Base-by-base conservation (phyloP, 2,797 vertebrate genomes). In the Etheostoma nigrum region DNA sequence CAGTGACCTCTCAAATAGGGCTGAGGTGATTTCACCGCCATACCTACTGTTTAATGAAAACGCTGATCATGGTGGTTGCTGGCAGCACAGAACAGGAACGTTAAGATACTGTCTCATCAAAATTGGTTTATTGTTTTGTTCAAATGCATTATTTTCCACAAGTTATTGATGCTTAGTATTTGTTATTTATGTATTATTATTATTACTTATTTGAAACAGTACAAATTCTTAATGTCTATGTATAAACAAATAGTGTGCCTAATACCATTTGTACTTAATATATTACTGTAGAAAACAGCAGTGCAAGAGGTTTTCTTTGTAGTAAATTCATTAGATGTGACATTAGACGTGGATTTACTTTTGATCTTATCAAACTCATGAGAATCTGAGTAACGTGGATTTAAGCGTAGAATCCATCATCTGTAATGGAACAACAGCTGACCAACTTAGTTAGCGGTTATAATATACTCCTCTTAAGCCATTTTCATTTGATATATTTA, bases 361-460 rank as follows among this genome's bases (percentile, higher is more conserved):
- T 68, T 73, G 59, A 61, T 85, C 13, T 55, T 49, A 73, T 75
- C 49, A 9, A 4, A 19, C n/a, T 44, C 45, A 42, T 44, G 16
- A 53, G 51, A 33, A 18, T 73, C 14, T 51, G 13, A 60, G 49
- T 23, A 42, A 49, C 0, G 1, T 14, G 9, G 33, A 72, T 62
- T 25, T 5, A 0, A 8, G 67, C 30, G 52, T 4, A 69, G 7
- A 71, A 44, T 79, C 27, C 60, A 7, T 75, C 21, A 69, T 6
- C 8, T 60, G 25, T 49, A 14, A 60, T 47, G 2, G 5, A 66
- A 30, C 42, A 21, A 52, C 59, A 54, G 12, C 5, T 67, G 1
- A 64, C 49, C 23, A 42, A 7, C 1, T 63, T 0, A 59, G 19
- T 60, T 18, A 47, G 6, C 62, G 21, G 2, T 30, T 6, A 45